Evolutionary conservation across 2,113 vertebrate genomes (phyloP).

Genomic region (Gasterosteus aculeatus): DNA sequence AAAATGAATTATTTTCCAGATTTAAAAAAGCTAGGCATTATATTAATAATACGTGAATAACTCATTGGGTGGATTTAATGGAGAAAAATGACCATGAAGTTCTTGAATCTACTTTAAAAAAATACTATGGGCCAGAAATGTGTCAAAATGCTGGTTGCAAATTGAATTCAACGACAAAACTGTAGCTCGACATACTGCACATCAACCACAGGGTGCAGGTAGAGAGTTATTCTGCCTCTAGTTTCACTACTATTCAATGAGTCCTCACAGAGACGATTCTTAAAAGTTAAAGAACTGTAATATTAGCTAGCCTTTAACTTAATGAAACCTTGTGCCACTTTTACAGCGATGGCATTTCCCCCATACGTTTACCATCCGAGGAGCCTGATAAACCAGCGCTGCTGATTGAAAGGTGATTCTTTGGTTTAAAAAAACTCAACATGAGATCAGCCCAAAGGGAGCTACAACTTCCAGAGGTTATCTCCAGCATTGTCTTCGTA

Average conservation of each 20-base stretch:
- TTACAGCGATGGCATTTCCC: not conserved
- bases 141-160: no score
- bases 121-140: not conserved
- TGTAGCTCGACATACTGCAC: not conserved
- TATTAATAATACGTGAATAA: not conserved
- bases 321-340: not conserved
- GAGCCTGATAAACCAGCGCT: not conserved
- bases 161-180: not conserved
- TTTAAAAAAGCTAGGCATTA: not conserved
- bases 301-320: not conserved
- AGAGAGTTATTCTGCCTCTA: conserved; percentile 9
- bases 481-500: not conserved
- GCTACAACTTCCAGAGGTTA: not conserved
- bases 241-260: not conserved
- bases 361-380: not conserved
- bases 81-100: not conserved
- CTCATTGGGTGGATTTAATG: not conserved
- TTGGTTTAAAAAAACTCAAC: not conserved
- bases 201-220: conserved; percentile 34
- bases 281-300: not conserved
- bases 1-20: no score
- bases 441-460: not conserved
- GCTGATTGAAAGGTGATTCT: not conserved
- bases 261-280: not conserved
- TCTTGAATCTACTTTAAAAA: not conserved